A percentile compares a stretch with the other conserved stretches of the same genome.
Conservation (phyloP, 2,797 vertebrate genomes). For the Gouania willdenowi region DNA sequence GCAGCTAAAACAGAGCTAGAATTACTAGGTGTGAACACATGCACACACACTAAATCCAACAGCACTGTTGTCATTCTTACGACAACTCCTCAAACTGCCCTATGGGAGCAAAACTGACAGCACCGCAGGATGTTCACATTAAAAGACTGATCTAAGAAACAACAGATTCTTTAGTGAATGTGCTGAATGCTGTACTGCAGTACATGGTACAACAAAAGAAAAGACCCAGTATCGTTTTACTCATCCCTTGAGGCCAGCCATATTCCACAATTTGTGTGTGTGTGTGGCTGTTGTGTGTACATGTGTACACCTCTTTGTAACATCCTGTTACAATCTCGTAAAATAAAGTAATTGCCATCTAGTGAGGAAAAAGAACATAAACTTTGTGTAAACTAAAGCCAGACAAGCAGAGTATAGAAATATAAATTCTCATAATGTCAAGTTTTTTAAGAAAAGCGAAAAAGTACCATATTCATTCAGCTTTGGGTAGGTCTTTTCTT, state of each 20-base stretch:
- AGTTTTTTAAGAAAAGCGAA: too few relatives aligned
- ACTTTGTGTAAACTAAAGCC: too few relatives aligned
- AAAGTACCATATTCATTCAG: too few relatives aligned
- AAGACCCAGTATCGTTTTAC: slow-evolving; percentile 23
- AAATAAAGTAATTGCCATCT: slow-evolving; percentile 9
- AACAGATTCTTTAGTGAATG: slow-evolving; percentile 17
- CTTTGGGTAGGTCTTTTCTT: too few relatives aligned
- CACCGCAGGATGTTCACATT: slow-evolving; percentile 37
- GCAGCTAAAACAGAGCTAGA: too few relatives aligned
- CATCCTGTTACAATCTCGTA: too few relatives aligned
- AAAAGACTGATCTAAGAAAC: slow-evolving; percentile 31
- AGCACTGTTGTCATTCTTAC: slow-evolving; percentile 40
- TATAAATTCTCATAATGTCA: too few relatives aligned
- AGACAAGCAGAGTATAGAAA: too few relatives aligned
- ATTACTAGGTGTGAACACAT: not conserved
- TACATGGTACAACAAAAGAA: slow-evolving; percentile 17
- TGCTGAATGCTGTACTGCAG: not conserved
- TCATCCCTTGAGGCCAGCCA: slow-evolving; percentile 26
- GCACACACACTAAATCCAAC: slow-evolving; percentile 10
- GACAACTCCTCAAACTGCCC: slow-evolving; percentile 47
- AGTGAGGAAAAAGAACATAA: slow-evolving; percentile 6
- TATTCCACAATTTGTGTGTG: slow-evolving; percentile 25
- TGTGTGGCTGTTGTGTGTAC: slow-evolving; percentile 1
- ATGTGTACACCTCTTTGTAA: slow-evolving; percentile 13
- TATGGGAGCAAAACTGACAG: slow-evolving; percentile 28